Conservation (phyloP, 1,140 invertebrate genomes). For the Frieseomelitta varia region DNA sequence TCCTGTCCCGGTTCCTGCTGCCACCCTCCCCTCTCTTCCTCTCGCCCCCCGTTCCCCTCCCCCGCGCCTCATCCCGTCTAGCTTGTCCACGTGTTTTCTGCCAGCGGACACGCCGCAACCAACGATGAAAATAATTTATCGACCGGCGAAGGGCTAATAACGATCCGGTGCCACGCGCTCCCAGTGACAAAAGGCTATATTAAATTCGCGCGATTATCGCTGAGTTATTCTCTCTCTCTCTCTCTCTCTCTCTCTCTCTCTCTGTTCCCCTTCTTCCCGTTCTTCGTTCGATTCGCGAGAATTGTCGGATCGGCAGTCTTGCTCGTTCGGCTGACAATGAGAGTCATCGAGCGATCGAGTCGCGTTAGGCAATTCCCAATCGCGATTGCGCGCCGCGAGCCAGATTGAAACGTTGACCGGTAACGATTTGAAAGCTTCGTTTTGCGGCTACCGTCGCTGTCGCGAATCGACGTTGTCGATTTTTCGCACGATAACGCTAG, state of each 20-base stretch:
- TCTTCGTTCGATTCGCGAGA: background rate
- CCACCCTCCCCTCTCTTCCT: background rate
- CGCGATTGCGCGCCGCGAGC: conserved; percentile 32
- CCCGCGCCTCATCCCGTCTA: background rate
- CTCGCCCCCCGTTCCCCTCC: background rate
- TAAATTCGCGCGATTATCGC: conserved; percentile 37
- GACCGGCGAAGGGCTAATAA: conserved; percentile 39
- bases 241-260: no score
- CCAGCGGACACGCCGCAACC: conserved; percentile 47
- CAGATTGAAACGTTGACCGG: conserved; percentile 28
- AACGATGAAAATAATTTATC: conserved; percentile 61
- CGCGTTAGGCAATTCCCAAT: background rate
- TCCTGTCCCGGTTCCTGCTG: background rate
- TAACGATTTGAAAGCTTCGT: background rate
- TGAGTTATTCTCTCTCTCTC: conserved; percentile 1
- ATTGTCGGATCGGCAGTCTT: background rate
- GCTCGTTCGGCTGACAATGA: no score
- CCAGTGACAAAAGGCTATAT: conserved; percentile 27
- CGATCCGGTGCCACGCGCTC: conserved; percentile 36
- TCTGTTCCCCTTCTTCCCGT: no score
- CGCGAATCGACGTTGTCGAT: background rate
- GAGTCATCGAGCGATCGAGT: background rate
- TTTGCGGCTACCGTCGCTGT: background rate
- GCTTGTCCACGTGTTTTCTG: conserved; percentile 47
- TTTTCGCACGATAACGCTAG: background rate